These are phyloP conservation scores for Mystacides longicornis DNA, from an alignment of 2,888 invertebrate genomes.

Conservation along the genomic window DNA sequence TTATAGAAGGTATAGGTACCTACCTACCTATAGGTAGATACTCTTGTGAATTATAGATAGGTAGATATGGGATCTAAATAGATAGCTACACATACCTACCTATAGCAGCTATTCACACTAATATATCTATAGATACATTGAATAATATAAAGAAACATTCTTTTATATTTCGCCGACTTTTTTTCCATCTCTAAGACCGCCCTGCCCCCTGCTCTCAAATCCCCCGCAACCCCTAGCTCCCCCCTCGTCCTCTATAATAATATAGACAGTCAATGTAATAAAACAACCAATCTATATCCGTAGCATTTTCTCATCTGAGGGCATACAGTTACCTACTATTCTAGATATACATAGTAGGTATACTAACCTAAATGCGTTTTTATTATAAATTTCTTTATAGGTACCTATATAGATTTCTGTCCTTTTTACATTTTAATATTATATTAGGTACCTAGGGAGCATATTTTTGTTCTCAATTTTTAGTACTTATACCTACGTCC, in stretches of 20 bases:
- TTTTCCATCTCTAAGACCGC: conserved; percentile 21
- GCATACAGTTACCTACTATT: no score
- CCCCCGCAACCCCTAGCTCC: not conserved
- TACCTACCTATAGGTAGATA: no score
- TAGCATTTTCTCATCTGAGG: conserved; percentile 18
- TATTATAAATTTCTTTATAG: no score
- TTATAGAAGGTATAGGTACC: no score
- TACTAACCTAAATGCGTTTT: no score
- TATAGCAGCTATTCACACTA: not conserved
- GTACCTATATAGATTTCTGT: no score
- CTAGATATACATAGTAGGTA: no score
- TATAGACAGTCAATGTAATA: conserved; percentile 14
- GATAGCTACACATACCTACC: not conserved
- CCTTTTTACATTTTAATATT: no score
- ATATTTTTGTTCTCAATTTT: no score
- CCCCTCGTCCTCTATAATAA: not conserved
- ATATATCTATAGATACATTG: not conserved
- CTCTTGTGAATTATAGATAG: not conserved
- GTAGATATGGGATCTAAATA: not conserved
- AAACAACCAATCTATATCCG: conserved; percentile 23
- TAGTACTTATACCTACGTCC: no score
- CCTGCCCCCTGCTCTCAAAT: conserved; percentile 18
- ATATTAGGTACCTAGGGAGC: no score
- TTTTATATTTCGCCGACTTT: conserved; percentile 19
- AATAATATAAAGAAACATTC: conserved; percentile 1